These are phyloP conservation scores for Ornithorhynchus anatinus DNA, from an alignment of 2,113 vertebrate species.

Conservation along the genomic window DNA sequence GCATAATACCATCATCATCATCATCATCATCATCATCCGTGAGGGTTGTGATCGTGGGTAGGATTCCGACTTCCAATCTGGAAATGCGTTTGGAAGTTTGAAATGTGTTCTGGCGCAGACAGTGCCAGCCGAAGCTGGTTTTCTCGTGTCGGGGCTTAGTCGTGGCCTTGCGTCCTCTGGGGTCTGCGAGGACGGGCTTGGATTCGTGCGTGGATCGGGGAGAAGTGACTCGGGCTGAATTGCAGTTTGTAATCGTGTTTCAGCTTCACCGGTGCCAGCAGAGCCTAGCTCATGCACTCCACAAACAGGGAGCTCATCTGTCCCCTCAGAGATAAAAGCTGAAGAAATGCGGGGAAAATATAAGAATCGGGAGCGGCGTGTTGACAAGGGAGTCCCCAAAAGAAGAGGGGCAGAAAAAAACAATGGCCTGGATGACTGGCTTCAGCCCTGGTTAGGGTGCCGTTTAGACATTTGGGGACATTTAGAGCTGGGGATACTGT, in stretches of 20 bases:
- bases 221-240: constrained; percentile 20
- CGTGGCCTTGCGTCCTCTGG: constrained; percentile 51
- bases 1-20: too few relatives aligned
- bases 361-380: constrained; percentile 23
- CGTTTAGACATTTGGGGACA: too few relatives aligned
- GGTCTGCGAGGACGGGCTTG: constrained; percentile 39
- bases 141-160: constrained; percentile 58
- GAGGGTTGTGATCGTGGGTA: constrained; percentile 52
- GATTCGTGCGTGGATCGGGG: neutral
- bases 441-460: too few relatives aligned
- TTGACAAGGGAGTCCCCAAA: neutral
- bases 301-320: constrained; percentile 46
- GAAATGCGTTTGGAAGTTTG: constrained; percentile 56
- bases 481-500: too few relatives aligned
- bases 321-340: constrained; percentile 24
- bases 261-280: constrained; percentile 10
- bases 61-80: constrained; percentile 54
- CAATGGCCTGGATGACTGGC: neutral
- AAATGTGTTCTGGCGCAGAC: constrained; percentile 61
- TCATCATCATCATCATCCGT: too few relatives aligned
- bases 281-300: constrained; percentile 43
- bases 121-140: constrained; percentile 50
- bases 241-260: constrained; percentile 33
- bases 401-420: constrained; percentile 18
- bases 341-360: constrained; percentile 50